Percentiles rank a stretch among this genome's conserved stretches.
phyloP scores from a whole-genome alignment of 2,797 vertebrate species.

The Mus minutoides region DNA sequence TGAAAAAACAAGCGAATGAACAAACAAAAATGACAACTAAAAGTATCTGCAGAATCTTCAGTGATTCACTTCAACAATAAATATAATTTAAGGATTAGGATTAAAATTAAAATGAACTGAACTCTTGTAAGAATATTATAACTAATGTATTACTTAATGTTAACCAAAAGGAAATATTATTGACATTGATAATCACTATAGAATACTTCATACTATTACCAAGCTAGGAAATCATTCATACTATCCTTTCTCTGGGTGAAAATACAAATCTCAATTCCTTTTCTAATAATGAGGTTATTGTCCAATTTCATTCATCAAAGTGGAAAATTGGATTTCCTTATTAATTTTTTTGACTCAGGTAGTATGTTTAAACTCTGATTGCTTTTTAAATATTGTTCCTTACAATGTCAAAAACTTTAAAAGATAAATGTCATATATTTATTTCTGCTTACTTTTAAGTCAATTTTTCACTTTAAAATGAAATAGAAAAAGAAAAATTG shows the following conservation, averaged over 20 bases:
- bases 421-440: background rate
- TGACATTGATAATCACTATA: background rate
- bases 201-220: constrained; percentile 5
- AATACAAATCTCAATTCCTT: background rate
- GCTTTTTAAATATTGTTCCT: constrained; percentile 3
- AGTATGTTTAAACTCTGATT: background rate
- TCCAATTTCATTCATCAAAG: constrained; percentile 51
- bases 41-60: background rate
- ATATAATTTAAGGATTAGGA: background rate
- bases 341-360: background rate
- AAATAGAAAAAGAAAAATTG: background rate
- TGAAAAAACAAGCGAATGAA: background rate
- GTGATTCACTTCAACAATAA: background rate
- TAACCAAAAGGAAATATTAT: background rate
- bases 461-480: constrained; percentile 9
- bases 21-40: background rate
- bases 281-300: constrained; percentile 7
- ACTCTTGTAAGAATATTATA: background rate
- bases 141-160: background rate
- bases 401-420: constrained; percentile 9
- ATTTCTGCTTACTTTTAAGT: background rate
- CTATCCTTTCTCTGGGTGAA: constrained; percentile 24
- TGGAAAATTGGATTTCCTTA: constrained; percentile 41
- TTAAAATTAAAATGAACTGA: background rate
- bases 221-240: background rate